phyloP scores from a whole-genome alignment of 1,140 invertebrate species.

The Trypoxylus dichotomus region DNA sequence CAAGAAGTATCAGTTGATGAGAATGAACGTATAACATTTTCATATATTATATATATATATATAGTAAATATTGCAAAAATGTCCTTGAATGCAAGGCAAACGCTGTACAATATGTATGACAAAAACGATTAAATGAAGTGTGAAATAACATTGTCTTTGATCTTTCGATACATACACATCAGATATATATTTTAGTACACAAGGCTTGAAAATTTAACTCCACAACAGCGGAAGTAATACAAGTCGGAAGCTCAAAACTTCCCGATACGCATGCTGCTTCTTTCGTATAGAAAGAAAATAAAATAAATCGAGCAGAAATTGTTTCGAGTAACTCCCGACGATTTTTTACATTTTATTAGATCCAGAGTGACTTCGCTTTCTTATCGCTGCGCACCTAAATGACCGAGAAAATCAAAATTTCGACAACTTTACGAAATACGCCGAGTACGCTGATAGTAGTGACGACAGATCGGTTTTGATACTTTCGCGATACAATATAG shows the following conservation, averaged over 20 bases:
- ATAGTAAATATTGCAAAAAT: neutral
- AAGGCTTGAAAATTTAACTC: neutral
- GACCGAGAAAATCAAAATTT: neutral
- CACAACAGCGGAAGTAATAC: neutral
- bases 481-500: neutral
- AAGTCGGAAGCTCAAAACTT: neutral
- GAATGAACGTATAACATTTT: no score
- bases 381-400: neutral
- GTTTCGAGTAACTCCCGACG: neutral
- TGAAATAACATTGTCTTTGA: neutral
- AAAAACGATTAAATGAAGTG: neutral
- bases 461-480: neutral
- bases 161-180: neutral
- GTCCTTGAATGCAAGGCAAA: neutral
- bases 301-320: neutral
- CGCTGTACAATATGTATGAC: neutral
- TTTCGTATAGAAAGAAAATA: neutral
- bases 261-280: neutral
- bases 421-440: neutral
- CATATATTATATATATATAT: no score
- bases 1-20: no score
- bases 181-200: neutral
- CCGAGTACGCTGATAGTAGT: neutral
- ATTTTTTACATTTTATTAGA: neutral
- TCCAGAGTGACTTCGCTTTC: neutral